phyloP scores from a whole-genome alignment of 2,888 invertebrate genomes.

The Spialia ferax region DNA sequence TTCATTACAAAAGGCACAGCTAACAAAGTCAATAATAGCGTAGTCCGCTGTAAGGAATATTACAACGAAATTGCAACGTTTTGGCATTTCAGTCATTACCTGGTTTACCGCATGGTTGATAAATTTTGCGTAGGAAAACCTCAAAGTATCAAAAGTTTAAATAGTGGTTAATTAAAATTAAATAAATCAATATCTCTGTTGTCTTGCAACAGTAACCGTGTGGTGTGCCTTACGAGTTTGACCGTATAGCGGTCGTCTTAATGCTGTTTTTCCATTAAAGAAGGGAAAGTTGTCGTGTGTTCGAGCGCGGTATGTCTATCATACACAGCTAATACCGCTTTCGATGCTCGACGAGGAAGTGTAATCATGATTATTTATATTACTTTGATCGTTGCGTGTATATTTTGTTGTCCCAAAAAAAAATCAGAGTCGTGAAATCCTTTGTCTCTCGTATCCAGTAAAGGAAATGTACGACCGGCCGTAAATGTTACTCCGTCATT shows the following conservation, averaged over 20 bases:
- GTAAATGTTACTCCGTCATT: constrained; percentile 10
- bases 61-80: constrained; percentile 34
- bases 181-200: constrained; percentile 36
- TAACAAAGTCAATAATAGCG: constrained; percentile 32
- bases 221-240: constrained; percentile 67
- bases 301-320: constrained; percentile 70
- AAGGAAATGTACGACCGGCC: constrained; percentile 13
- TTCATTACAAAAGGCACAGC: constrained; percentile 32
- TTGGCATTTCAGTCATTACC: constrained; percentile 10
- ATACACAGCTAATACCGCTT: constrained; percentile 79
- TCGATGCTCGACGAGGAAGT: constrained; percentile 78
- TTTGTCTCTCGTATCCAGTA: constrained; percentile 13
- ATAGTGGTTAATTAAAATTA: constrained; percentile 18
- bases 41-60: constrained; percentile 41
- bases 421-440: constrained; percentile 19
- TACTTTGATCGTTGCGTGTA: constrained; percentile 16
- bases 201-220: constrained; percentile 42
- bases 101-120: constrained; percentile 20
- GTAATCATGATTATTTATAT: constrained; percentile 48
- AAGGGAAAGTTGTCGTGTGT: constrained; percentile 80
- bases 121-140: constrained; percentile 18
- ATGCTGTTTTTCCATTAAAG: constrained; percentile 79
- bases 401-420: constrained; percentile 14
- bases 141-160: constrained; percentile 15
- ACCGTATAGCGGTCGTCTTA: constrained; percentile 67